These are phyloP conservation scores for Drosophila azteca DNA, from an alignment of 1,140 invertebrate species.

Conservation along the genomic window DNA sequence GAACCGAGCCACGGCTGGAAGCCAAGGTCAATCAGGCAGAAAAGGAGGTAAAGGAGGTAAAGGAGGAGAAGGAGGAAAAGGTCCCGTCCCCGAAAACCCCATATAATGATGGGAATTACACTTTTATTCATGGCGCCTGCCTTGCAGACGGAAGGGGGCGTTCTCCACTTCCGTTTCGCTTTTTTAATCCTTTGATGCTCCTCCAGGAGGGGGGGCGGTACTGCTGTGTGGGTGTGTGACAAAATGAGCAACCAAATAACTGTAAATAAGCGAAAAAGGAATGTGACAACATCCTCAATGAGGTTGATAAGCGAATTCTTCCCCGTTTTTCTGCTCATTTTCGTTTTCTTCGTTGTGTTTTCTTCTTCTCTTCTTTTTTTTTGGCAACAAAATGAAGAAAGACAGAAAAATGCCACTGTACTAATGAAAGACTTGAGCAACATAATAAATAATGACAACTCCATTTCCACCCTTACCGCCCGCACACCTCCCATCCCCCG, in stretches of 20 bases:
- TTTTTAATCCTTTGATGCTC: slow-evolving; percentile 5
- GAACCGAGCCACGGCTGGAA: slow-evolving; percentile 21
- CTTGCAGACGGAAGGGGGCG: no score
- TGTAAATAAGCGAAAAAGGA: slow-evolving; percentile 71
- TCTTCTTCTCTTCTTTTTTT: no score
- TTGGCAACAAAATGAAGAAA: slow-evolving; percentile 58
- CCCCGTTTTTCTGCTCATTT: slow-evolving; percentile 22
- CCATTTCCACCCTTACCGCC: slow-evolving; percentile 10
- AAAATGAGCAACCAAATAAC: slow-evolving; percentile 69
- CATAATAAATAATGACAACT: slow-evolving; percentile 80
- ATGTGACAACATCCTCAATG: slow-evolving; percentile 53
- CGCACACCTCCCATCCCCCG: neutral
- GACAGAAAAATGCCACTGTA: slow-evolving; percentile 68
- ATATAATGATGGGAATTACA: slow-evolving; percentile 64
- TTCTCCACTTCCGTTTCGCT: slow-evolving; percentile 20
- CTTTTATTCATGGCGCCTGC: slow-evolving; percentile 37
- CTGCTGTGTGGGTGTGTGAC: slow-evolving; percentile 1
- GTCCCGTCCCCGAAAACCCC: neutral
- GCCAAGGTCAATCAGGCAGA: slow-evolving; percentile 23
- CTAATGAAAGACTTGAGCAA: slow-evolving; percentile 78
- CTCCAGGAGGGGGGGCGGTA: slow-evolving; percentile 1
- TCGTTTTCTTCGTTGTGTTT: slow-evolving; percentile 2
- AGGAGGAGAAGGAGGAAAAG: neutral
- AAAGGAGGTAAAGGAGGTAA: neutral
- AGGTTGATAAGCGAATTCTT: slow-evolving; percentile 46